Base-by-base conservation (phyloP, 1,140 invertebrate genomes). In the Venustaconcha ellipsiformis region DNA sequence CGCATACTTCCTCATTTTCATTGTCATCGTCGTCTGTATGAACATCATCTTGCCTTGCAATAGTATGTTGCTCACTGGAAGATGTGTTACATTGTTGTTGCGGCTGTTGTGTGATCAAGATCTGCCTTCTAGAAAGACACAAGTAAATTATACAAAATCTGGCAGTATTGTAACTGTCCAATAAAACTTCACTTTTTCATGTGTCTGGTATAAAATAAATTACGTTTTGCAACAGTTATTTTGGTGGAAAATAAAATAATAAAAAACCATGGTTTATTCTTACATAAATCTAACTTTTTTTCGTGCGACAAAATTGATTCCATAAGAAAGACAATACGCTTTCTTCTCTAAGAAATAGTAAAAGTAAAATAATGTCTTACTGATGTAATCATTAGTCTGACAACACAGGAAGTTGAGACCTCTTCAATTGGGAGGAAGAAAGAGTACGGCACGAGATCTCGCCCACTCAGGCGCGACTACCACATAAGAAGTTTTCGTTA, bases 1-100 rank as follows among this genome's bases (percentile, higher is more conserved):
- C 82, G 68, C 82, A 83, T 14, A 83, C 81, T 63, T 83, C 82
- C 55, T 83, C 80, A 57, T 82, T 78, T 57, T 82, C 80, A 20
- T 83, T 79, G 26, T 83, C 81, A 73, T 79, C 81, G 26, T 83
- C 74, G 37, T 72, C 75, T 56, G 70, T 65, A 23, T 77, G 70
- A 67, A 65, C 57, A 14, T 60, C 37, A 48, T 48, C 37, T 48
- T 48, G 37, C 11, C 37, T 48, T 48, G 37, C 37, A 48, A 48
- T 48, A 48, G 37, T 48, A 11, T 48, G 37, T 48, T 48, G 37
- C 11, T 48, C 37, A 48, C 37, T 48, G 37, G 37, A 8, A 48
- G 37, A 48, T 48, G 37, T 11, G 37, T 48, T 48, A 48, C 37
- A 48, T 48, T 2, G 37, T 48, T 17, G 55, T 64, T 68, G 76